Conservation (phyloP, 2,888 invertebrate species). For the Drosophila anomalata region DNA sequence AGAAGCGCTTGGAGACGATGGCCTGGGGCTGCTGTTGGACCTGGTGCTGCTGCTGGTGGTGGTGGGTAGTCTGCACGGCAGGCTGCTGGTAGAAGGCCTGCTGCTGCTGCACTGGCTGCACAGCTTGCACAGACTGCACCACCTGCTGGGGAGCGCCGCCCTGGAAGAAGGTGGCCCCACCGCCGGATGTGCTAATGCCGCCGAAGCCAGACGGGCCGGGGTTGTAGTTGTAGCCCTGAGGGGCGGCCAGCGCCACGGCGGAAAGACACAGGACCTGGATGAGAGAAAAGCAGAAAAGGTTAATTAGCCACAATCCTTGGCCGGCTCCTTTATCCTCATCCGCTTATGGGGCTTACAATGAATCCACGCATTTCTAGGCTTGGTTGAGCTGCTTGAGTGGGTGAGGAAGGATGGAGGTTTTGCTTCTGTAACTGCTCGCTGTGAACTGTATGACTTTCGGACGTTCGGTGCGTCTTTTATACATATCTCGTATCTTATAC, state of each 20-base stretch:
- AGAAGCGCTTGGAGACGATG: conserved; percentile 83
- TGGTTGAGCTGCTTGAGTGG: conserved; percentile 70
- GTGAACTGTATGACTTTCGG: conserved; percentile 74
- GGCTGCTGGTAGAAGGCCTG: conserved; percentile 58
- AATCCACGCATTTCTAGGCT: conserved; percentile 83
- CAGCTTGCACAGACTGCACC: conserved; percentile 45
- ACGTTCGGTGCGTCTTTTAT: conserved; percentile 70
- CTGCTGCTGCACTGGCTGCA: conserved; percentile 55
- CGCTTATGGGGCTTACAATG: conserved; percentile 74
- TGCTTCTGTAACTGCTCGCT: conserved; percentile 66
- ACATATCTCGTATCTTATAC: conserved; percentile 48
- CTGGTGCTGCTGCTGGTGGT: conserved; percentile 56
- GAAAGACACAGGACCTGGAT: conserved; percentile 80
- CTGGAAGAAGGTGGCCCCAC: conserved; percentile 50
- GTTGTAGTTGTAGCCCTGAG: conserved; percentile 83
- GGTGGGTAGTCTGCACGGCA: conserved; percentile 30
- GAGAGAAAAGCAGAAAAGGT: background rate
- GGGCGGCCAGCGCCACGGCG: conserved; percentile 79
- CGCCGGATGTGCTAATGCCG: conserved; percentile 51
- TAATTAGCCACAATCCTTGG: conserved; percentile 19
- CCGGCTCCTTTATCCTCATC: conserved; percentile 1
- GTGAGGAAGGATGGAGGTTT: conserved; percentile 43
- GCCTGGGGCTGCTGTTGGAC: conserved; percentile 68
- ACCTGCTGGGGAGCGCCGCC: conserved; percentile 53
- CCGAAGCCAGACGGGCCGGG: conserved; percentile 58